Evolutionary conservation across 1,140 invertebrate genomes (phyloP), one percentile per base, ranked within the genome.

Genomic region (Hycleus phaleratus): DNA sequence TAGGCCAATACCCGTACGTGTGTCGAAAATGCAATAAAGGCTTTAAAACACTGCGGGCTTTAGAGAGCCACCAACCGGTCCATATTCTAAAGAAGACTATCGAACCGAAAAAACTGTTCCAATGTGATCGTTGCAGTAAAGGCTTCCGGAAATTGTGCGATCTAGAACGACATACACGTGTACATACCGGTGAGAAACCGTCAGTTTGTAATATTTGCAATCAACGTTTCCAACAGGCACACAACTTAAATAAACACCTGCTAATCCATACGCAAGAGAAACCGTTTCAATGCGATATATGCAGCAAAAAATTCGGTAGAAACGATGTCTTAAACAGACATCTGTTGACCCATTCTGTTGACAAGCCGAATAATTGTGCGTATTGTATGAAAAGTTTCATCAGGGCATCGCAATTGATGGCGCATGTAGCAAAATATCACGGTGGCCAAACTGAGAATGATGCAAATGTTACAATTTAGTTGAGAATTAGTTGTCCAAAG

Each of bases 161-260:
- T 59, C 61, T 72, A 24, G 64, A 72, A 58, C 53, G 69, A n/a
- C 71, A 72, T 52, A 63, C 60, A 0, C 59, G 71, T 1, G 69
- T 71, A 4, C 82, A 85, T 57, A 84, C 82, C 2, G 82, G 82
- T 0, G 82, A 83, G 51, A 80, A 82, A 58, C 82, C 82, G 0
- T 83, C 85, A 66, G 74, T 75, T 0, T 93, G 90, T 67, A 80
- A 79, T 49, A 85, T 88, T 57, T 93, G 90, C 63, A 78, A 84
- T 38, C 79, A 87, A 59, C 78, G 84, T 5, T 93, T 93, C 71
- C 85, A 88, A 44, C 88, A 92, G 68, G 85, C 90, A 63, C 90
- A 92, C 71, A 92, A 91, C 71, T 76, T 93, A n/a, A 84, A 88
- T 2, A 91, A 92, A 65, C 91, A 93, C 66, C 79, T 91, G 66